Percentiles rank a stretch among this genome's conserved stretches.
Evolutionary conservation across 2,888 invertebrate species (phyloP).

Genomic region (Smittia sp.): DNA sequence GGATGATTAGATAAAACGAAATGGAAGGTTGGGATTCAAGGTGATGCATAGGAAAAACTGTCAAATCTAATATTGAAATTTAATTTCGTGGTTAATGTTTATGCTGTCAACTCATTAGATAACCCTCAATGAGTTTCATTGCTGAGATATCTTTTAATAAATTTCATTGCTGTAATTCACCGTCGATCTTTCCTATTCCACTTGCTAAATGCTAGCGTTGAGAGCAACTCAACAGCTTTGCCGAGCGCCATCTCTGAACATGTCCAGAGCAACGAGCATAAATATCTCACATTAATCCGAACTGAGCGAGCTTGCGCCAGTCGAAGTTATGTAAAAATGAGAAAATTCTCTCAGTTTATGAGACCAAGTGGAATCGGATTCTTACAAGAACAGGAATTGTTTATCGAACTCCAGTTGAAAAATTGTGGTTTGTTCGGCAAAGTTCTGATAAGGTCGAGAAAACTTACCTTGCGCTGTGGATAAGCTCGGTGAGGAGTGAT

Average conservation of each 20-base stretch:
- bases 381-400: slow-evolving; percentile 27
- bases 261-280: neutral
- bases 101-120: too few relatives aligned
- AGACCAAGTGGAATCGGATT: slow-evolving; percentile 31
- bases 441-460: neutral
- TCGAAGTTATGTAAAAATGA: neutral
- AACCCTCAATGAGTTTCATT: too few relatives aligned
- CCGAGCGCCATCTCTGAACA: neutral
- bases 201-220: too few relatives aligned
- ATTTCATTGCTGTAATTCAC: too few relatives aligned
- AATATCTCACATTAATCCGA: neutral
- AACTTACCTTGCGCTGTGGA: neutral
- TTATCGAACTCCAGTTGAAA: slow-evolving; percentile 15
- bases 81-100: too few relatives aligned
- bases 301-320: neutral
- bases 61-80: too few relatives aligned
- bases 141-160: too few relatives aligned
- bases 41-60: too few relatives aligned
- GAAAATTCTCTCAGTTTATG: slow-evolving; percentile 28
- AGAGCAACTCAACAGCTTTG: neutral
- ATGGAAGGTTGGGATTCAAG: too few relatives aligned
- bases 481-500: slow-evolving; percentile 3
- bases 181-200: too few relatives aligned
- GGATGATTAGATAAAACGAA: too few relatives aligned
- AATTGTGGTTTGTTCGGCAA: slow-evolving; percentile 12